A percentile compares a stretch with the other conserved stretches of the same genome.
Evolutionary conservation across 2,888 invertebrate species (phyloP).

Genomic region (Caenorhabditis parvicauda): DNA sequence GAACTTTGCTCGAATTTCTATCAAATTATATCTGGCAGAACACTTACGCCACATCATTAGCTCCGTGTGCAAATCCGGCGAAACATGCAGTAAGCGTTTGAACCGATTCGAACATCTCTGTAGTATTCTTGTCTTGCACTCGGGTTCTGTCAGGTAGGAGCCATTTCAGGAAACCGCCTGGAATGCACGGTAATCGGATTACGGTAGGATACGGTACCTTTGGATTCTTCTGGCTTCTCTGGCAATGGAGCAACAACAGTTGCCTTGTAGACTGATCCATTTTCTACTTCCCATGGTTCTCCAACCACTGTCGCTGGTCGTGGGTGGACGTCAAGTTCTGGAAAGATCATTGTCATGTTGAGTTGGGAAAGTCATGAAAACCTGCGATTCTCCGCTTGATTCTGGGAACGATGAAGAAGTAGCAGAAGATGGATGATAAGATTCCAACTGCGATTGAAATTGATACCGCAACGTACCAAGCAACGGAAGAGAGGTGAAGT

Average conservation of each 20-base stretch:
- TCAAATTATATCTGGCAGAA: no score
- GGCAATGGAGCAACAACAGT: no score
- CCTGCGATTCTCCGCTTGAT: conserved; percentile 14
- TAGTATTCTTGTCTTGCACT: conserved; percentile 36
- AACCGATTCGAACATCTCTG: conserved; percentile 79
- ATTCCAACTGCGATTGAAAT: conserved; percentile 74
- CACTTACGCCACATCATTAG: conserved; percentile 87
- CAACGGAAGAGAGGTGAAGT: conserved; percentile 82
- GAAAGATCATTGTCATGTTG: no score
- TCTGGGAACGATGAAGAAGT: conserved; percentile 36
- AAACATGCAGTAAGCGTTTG: conserved; percentile 95
- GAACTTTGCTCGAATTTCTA: no score
- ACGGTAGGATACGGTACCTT: background rate
- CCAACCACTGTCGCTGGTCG: no score
- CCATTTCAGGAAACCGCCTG: conserved; percentile 34
- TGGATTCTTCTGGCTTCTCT: no score
- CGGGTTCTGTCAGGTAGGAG: conserved; percentile 40
- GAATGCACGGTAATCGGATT: background rate
- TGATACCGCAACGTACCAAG: conserved; percentile 78
- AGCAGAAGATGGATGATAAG: conserved; percentile 63
- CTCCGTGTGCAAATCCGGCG: conserved; percentile 98
- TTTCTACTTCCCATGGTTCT: no score
- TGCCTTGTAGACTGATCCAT: no score
- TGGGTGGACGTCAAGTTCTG: no score
- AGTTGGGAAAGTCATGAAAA: no score